Evolutionary conservation across 2,113 vertebrate genomes (phyloP).

Genomic region (Pterocles burchelli): DNA sequence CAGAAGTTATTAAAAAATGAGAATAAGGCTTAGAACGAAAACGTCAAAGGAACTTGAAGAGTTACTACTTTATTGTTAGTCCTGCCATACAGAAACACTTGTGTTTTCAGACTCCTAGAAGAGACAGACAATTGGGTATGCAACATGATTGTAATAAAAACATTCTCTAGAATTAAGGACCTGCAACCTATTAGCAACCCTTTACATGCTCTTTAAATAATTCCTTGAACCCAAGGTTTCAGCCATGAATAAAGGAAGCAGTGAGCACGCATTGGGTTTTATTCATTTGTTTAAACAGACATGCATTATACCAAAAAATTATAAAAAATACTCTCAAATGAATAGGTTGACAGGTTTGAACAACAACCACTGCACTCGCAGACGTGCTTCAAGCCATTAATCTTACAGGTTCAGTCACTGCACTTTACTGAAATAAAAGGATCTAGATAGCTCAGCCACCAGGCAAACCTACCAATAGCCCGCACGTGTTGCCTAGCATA

Average conservation of each 20-base stretch:
- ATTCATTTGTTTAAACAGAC: not conserved
- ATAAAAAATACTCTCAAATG: not conserved
- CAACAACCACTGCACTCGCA: not conserved
- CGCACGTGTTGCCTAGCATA: not conserved
- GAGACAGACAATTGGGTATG: not conserved
- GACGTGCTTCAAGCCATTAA: not conserved
- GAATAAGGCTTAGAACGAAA: not conserved
- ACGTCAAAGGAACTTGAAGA: not conserved
- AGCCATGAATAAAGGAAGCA: not conserved
- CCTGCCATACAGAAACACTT: not conserved
- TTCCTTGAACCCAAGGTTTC: not conserved
- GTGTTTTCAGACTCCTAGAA: not conserved
- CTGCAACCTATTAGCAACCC: not conserved
- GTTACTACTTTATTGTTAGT: constrained; percentile 6
- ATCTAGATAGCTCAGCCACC: not conserved
- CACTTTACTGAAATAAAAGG: not conserved
- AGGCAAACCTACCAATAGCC: not conserved
- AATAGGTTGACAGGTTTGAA: not conserved
- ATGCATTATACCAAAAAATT: not conserved
- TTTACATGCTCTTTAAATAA: not conserved
- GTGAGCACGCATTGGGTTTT: not conserved
- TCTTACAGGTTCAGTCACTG: not conserved
- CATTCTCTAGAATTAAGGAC: not conserved
- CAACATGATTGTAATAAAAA: not conserved
- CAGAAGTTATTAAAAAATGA: not conserved